Conservation (phyloP, 2,113 vertebrate species). For the Silurus asotus region DNA sequence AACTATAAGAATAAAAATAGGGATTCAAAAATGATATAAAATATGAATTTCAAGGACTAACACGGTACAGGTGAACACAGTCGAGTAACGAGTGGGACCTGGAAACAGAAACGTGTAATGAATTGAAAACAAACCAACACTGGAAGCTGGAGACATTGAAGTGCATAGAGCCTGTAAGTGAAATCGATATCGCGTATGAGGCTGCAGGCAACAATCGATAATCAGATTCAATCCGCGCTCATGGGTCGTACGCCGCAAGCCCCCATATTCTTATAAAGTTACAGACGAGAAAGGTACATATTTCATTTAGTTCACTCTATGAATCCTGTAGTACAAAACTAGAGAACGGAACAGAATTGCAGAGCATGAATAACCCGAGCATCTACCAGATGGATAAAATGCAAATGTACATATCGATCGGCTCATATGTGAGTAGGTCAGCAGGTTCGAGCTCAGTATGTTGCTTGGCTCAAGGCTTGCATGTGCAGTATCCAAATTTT, state of each 20-base stretch:
- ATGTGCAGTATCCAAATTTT: not conserved
- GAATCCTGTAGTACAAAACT: not conserved
- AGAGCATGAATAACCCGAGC: not conserved
- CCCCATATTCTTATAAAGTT: not conserved
- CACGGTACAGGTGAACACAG: not conserved
- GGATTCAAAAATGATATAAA: too few relatives aligned
- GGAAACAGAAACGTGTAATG: not conserved
- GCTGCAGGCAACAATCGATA: not conserved
- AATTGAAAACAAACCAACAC: not conserved
- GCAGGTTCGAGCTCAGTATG: not conserved
- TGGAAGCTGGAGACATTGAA: not conserved
- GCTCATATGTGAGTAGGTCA: not conserved
- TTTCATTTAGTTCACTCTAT: not conserved
- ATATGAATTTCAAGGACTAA: not conserved
- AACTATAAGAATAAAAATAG: too few relatives aligned
- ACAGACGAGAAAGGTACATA: not conserved
- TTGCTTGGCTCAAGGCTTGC: not conserved
- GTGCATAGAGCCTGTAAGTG: not conserved
- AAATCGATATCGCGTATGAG: not conserved
- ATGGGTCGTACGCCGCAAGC: not conserved
- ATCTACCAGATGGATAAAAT: not conserved
- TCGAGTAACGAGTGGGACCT: not conserved
- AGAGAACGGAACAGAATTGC: not conserved
- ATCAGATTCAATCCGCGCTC: not conserved
- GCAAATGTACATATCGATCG: not conserved